Conservation (phyloP, 1,140 invertebrate genomes). For the Neodiprion virginianus region DNA sequence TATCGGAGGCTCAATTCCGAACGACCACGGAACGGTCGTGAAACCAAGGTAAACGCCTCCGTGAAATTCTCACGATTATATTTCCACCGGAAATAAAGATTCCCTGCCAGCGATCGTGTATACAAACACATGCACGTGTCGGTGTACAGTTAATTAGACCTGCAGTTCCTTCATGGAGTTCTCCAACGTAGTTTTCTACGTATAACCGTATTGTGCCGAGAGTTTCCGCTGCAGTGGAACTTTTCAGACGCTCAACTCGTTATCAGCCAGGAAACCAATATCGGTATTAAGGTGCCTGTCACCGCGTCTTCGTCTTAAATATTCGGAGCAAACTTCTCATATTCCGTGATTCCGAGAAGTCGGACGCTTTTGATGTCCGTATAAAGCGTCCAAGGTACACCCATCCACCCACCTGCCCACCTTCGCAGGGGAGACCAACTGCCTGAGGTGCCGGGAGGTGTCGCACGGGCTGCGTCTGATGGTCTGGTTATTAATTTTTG, state of each 20-base stretch:
- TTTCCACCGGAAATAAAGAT: neutral
- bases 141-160: neutral
- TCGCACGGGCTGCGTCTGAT: neutral
- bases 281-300: neutral
- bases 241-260: neutral
- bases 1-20: neutral
- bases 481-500: conserved; percentile 7
- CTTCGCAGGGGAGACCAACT: neutral
- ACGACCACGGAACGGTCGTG: neutral
- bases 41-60: neutral
- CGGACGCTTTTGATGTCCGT: neutral
- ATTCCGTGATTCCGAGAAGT: neutral
- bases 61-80: neutral
- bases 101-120: neutral
- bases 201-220: neutral
- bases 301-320: too few relatives aligned
- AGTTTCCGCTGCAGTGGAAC: neutral
- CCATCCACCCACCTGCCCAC: neutral
- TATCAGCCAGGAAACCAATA: neutral
- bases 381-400: neutral
- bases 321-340: neutral
- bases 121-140: too few relatives aligned
- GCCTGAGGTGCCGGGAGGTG: neutral
- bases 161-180: neutral
- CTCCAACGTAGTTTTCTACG: neutral